A percentile compares a stretch with the other conserved stretches of the same genome.
Conservation (phyloP, 1,140 invertebrate genomes). For the Drosophila carrolli region DNA sequence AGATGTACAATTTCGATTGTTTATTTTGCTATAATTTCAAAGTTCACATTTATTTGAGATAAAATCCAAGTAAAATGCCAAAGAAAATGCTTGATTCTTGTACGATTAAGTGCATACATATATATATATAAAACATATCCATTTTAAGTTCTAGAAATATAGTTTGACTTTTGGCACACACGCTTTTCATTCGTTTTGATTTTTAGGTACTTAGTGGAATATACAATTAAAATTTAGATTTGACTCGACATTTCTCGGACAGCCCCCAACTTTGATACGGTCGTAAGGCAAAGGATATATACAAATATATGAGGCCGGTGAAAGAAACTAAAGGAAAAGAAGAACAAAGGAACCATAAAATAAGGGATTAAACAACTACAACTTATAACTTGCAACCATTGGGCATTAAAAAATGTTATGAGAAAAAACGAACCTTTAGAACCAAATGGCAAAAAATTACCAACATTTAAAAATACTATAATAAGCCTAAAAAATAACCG, state of each 20-base stretch:
- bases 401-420: no score
- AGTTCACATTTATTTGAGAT: slow-evolving; percentile 50
- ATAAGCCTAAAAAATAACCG: no score
- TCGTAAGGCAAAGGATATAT: slow-evolving; percentile 24
- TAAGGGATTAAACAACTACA: no score
- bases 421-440: no score
- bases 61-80: slow-evolving; percentile 50
- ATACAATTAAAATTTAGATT: slow-evolving; percentile 26
- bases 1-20: slow-evolving; percentile 47
- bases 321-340: not conserved
- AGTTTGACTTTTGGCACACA: slow-evolving; percentile 31
- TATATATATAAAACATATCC: slow-evolving; percentile 13
- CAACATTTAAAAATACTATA: no score
- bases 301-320: not conserved
- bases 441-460: no score
- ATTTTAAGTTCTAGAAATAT: slow-evolving; percentile 13
- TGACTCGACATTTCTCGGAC: not conserved
- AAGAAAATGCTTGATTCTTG: slow-evolving; percentile 23
- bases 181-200: not conserved
- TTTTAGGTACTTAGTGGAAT: slow-evolving; percentile 44
- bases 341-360: not conserved
- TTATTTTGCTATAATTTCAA: slow-evolving; percentile 44
- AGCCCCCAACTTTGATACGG: slow-evolving; percentile 1
- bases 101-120: slow-evolving; percentile 15
- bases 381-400: not conserved